A percentile compares a stretch with the other conserved stretches of the same genome.
Evolutionary conservation across 2,797 vertebrate genomes (phyloP).

Genomic region (Sebastes cheni): DNA sequence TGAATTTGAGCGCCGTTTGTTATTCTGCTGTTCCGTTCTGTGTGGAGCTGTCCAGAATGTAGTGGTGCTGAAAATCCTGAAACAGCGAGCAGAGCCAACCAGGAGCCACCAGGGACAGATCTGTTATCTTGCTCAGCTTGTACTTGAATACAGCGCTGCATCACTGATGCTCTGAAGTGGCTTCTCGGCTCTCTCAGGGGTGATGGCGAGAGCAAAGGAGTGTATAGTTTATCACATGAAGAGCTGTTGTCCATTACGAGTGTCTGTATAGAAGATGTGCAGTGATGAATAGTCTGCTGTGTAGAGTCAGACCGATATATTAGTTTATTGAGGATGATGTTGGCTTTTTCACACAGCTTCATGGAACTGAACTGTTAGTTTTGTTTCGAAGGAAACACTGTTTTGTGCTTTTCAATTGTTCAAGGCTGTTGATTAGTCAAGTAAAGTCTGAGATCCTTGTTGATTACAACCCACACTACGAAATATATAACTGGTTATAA

Average conservation of each 20-base stretch:
- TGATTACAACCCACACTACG: background rate
- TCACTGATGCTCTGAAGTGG: conserved; percentile 49
- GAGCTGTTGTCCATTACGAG: conserved; percentile 24
- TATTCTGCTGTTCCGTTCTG: conserved; percentile 26
- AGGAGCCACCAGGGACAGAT: conserved; percentile 52
- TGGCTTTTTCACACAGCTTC: background rate
- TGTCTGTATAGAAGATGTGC: background rate
- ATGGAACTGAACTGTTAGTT: background rate
- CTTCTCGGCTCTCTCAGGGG: conserved; percentile 28
- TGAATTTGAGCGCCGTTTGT: conserved; percentile 1
- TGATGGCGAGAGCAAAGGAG: background rate
- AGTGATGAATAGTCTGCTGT: background rate
- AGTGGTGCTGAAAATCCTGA: conserved; percentile 65
- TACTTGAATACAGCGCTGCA: conserved; percentile 10
- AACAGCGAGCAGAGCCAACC: conserved; percentile 34
- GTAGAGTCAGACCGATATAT: background rate
- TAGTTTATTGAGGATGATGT: background rate
- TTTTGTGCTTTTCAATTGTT: background rate
- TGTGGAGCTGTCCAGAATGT: conserved; percentile 54
- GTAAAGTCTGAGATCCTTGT: background rate
- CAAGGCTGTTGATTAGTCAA: background rate
- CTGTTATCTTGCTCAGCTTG: conserved; percentile 44
- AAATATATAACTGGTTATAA: background rate
- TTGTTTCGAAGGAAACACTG: background rate
- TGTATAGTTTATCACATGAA: conserved; percentile 27